Percentiles rank a stretch among this genome's conserved stretches.
phyloP scores from a whole-genome alignment of 2,888 invertebrate species.

The Nysson spinosus region DNA sequence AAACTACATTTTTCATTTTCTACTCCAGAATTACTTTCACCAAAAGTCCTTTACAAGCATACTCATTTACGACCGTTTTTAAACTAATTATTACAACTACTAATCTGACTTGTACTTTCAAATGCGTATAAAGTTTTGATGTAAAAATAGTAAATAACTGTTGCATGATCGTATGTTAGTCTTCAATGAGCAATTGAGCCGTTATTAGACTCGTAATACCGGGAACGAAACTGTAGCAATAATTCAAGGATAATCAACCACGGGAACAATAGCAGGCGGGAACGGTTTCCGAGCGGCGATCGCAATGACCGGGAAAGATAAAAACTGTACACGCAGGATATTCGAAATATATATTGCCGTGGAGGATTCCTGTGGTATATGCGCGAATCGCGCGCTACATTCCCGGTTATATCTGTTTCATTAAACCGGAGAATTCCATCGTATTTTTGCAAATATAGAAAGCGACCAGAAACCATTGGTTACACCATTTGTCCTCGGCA shows the following conservation, averaged over 20 bases:
- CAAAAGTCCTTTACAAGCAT: too few species aligned
- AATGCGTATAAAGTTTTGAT: too few species aligned
- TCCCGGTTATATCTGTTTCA: slow-evolving; percentile 57
- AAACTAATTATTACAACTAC: too few species aligned
- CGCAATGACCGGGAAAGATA: slow-evolving; percentile 16
- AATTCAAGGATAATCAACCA: slow-evolving; percentile 18
- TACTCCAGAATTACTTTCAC: too few species aligned
- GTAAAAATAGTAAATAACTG: too few species aligned
- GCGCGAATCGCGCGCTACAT: slow-evolving; percentile 34
- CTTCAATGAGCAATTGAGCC: too few species aligned
- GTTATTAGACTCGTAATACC: too few species aligned
- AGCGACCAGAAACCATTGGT: slow-evolving; percentile 40
- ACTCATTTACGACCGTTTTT: too few species aligned
- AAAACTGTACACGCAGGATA: slow-evolving; percentile 35
- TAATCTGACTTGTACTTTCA: too few species aligned
- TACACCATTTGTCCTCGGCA: slow-evolving; percentile 41
- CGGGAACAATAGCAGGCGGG: background rate
- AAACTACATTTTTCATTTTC: too few species aligned
- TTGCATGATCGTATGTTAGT: too few species aligned
- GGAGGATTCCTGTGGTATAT: slow-evolving; percentile 47
- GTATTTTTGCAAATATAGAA: slow-evolving; percentile 49
- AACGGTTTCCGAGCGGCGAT: background rate
- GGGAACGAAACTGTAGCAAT: background rate
- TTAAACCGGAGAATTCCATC: slow-evolving; percentile 52
- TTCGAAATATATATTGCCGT: slow-evolving; percentile 41